Evolutionary conservation across 2,113 vertebrate genomes (phyloP).

Genomic region (Lepidothrix coronata): DNA sequence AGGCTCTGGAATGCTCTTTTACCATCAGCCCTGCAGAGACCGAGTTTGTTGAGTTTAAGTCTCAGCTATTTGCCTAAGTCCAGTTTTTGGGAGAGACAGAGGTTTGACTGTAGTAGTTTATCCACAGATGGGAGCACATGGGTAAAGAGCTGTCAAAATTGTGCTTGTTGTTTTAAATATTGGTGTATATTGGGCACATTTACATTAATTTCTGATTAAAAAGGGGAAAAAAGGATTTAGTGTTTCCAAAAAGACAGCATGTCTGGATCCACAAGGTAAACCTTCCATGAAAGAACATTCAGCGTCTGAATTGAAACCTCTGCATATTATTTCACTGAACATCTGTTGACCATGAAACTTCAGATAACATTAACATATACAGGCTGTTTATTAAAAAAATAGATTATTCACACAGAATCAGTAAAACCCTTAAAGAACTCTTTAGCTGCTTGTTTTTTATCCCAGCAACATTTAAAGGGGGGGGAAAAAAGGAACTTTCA

Average conservation of each 20-base stretch:
- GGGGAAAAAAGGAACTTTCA: background rate
- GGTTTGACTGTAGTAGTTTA: background rate
- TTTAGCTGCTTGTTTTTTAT: constrained; percentile 13
- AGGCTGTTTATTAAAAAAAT: constrained; percentile 64
- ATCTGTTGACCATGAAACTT: constrained; percentile 65
- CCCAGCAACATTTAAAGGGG: background rate
- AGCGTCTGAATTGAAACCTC: constrained; percentile 39
- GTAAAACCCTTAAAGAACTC: constrained; percentile 42
- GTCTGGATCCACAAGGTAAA: constrained; percentile 32
- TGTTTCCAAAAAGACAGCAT: background rate
- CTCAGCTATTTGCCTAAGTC: background rate
- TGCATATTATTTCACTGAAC: constrained; percentile 45
- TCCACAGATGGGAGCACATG: background rate
- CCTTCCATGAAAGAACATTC: background rate
- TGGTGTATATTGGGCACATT: background rate
- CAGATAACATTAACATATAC: constrained; percentile 73
- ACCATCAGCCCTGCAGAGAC: background rate
- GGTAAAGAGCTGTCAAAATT: background rate
- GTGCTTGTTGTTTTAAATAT: background rate
- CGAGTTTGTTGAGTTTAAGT: background rate
- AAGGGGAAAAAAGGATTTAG: background rate
- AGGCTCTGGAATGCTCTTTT: constrained; percentile 30
- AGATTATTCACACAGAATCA: constrained; percentile 58
- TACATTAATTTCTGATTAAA: constrained; percentile 15
- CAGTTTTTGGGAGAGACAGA: background rate